phyloP scores from a whole-genome alignment of 2,113 vertebrate genomes.

The Ariopsis seemanni region DNA sequence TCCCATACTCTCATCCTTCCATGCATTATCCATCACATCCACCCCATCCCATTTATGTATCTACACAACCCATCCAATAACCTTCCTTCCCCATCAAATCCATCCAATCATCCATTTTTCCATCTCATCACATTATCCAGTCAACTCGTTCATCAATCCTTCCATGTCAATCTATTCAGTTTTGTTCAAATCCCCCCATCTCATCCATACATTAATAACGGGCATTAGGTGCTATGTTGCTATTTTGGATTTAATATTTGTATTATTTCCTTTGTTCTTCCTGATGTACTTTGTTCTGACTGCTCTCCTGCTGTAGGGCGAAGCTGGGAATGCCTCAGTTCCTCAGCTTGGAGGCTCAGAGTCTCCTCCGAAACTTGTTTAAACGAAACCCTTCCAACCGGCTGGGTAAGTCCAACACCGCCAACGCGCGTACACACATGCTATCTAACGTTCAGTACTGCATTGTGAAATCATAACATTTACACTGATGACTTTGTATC shows the following conservation, averaged over 20 bases:
- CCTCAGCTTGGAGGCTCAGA: conserved; percentile 64
- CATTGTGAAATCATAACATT: conserved; percentile 5
- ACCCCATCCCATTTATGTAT: too few species aligned
- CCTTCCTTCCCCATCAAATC: too few species aligned
- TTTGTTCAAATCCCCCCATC: neutral
- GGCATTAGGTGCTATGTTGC: too few species aligned
- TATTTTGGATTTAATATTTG: neutral
- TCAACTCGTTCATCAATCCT: too few species aligned
- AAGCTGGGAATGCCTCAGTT: conserved; percentile 68
- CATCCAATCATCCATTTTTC: neutral
- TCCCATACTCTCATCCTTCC: too few species aligned
- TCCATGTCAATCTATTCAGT: neutral
- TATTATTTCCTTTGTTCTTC: neutral
- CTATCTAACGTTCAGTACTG: neutral
- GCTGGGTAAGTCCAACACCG: conserved; percentile 51
- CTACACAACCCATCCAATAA: too few species aligned
- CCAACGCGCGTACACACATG: neutral
- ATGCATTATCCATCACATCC: too few species aligned
- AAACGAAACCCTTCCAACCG: conserved; percentile 65
- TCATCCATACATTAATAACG: neutral
- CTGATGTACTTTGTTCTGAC: neutral
- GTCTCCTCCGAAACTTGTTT: conserved; percentile 64
- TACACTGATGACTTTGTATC: neutral
- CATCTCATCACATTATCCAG: neutral
- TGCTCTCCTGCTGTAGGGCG: conserved; percentile 49